Conservation (phyloP, 2,888 invertebrate genomes). For the Agrotis exclamationis region DNA sequence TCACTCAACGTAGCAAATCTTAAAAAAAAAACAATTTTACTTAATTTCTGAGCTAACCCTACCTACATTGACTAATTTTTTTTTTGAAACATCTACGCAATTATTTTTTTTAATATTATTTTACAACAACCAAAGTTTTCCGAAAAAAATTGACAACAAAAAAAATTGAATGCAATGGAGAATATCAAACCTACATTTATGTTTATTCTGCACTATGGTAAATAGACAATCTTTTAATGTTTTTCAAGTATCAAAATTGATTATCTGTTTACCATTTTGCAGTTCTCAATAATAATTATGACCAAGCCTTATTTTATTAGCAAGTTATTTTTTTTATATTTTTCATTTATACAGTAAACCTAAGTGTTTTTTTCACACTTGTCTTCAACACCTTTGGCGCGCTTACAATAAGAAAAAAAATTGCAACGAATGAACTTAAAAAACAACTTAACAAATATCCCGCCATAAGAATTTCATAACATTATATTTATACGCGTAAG, state of each 20-base stretch:
- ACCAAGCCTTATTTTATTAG: constrained; percentile 76
- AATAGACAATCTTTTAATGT: constrained; percentile 35
- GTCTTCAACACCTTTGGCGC: constrained; percentile 86
- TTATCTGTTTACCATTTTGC: constrained; percentile 46
- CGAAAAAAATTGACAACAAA: constrained; percentile 65
- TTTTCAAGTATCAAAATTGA: constrained; percentile 39
- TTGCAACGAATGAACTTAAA: constrained; percentile 86
- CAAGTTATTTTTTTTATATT: constrained; percentile 86
- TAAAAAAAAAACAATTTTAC: constrained; percentile 76
- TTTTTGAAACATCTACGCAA: constrained; percentile 67
- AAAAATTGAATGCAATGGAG: constrained; percentile 62
- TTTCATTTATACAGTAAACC: constrained; percentile 85
- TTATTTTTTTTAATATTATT: constrained; percentile 72
- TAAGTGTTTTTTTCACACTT: constrained; percentile 73
- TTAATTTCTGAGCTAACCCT: constrained; percentile 68
- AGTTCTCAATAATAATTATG: constrained; percentile 65
- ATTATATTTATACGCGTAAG: constrained; percentile 66
- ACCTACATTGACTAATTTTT: constrained; percentile 70
- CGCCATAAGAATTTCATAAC: constrained; percentile 70
- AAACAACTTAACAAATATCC: constrained; percentile 86
- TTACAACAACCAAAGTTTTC: constrained; percentile 84
- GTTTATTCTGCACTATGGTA: constrained; percentile 34
- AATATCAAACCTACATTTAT: constrained; percentile 51
- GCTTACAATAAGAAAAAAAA: constrained; percentile 83
- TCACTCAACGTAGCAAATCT: constrained; percentile 76